These are phyloP conservation scores for Ailuropoda melanoleuca DNA, from an alignment of 2,113 vertebrate species.

Conservation along the genomic window DNA sequence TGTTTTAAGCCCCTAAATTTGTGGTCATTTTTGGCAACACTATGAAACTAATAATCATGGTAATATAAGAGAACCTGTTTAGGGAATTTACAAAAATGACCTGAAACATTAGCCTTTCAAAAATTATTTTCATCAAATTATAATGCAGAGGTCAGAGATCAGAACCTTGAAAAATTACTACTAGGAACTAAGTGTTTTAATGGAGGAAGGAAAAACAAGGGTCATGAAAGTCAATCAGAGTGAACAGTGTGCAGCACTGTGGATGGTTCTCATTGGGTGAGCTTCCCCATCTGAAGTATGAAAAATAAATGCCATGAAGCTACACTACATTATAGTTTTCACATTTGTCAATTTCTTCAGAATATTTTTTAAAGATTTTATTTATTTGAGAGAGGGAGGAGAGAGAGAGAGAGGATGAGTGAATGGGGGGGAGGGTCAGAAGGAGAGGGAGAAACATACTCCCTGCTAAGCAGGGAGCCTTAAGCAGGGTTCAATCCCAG, in stretches of 20 bases:
- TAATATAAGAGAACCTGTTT: neutral
- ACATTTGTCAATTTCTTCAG: neutral
- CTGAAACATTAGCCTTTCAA: neutral
- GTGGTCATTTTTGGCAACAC: neutral
- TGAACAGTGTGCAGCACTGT: fast-evolving
- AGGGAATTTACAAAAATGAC: neutral
- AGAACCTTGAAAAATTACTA: neutral
- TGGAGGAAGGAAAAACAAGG: neutral
- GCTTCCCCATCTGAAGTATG: neutral
- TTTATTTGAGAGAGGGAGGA: neutral
- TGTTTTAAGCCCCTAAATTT: neutral
- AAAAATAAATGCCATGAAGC: neutral
- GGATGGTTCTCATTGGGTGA: neutral
- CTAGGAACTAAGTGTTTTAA: neutral
- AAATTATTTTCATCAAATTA: neutral
- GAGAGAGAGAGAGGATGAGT: neutral
- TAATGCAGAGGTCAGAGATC: neutral
- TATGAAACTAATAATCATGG: neutral
- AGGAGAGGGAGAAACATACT: neutral
- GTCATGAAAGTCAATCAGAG: neutral
- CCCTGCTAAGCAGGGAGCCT: neutral
- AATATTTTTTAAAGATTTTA: neutral
- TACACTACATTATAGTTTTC: neutral
- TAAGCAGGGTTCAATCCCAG: neutral
- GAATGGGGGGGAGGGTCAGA: neutral